Percentiles rank a stretch among this genome's conserved stretches.
Conservation (phyloP, 1,140 invertebrate genomes). For the Chironomus striatipennis region DNA sequence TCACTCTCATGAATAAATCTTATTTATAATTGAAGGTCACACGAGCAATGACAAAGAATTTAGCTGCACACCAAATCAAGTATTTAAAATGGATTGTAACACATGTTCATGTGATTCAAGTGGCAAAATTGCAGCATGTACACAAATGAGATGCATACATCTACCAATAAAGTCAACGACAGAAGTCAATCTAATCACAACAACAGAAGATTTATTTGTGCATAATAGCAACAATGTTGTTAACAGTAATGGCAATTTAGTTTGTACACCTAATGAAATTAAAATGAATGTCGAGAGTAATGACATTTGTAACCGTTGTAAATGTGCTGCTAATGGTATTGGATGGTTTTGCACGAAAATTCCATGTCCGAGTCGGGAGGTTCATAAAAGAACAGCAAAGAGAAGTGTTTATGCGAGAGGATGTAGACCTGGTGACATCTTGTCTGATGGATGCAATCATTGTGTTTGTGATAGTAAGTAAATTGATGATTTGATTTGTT, state of each 20-base stretch:
- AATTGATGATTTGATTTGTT: background rate
- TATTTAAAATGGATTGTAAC: background rate
- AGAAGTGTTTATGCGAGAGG: background rate
- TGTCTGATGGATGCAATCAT: background rate
- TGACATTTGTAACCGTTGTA: constrained; percentile 13
- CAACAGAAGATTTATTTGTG: background rate
- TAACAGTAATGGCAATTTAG: background rate
- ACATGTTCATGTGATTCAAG: background rate
- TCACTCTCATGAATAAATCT: background rate
- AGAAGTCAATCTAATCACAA: background rate
- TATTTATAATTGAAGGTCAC: background rate
- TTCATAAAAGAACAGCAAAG: background rate
- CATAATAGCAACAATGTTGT: background rate
- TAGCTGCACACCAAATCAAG: background rate
- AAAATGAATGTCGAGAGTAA: background rate
- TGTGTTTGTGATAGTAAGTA: background rate
- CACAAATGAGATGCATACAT: background rate
- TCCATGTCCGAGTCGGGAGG: background rate
- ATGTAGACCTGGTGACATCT: background rate
- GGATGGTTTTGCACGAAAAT: constrained; percentile 17
- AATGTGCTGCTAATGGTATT: constrained; percentile 16
- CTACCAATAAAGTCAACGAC: background rate
- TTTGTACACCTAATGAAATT: constrained; percentile 16
- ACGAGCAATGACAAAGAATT: background rate
- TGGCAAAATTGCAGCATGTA: background rate